A percentile compares a stretch with the other conserved stretches of the same genome.
Evolutionary conservation across 2,113 vertebrate species (phyloP).

Genomic region (Galemys pyrenaicus): DNA sequence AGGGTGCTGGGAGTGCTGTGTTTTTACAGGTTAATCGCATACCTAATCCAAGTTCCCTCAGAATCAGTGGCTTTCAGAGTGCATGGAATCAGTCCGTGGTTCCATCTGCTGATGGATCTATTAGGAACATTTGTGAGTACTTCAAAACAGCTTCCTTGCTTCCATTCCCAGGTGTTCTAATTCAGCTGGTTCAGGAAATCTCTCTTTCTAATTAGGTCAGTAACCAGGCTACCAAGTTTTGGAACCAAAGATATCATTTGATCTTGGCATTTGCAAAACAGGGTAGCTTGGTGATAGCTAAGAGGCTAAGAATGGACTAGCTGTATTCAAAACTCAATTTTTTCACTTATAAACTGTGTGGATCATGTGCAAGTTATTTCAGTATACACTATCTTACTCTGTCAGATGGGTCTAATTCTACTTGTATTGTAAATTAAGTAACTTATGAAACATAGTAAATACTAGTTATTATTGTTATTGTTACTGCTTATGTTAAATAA

Average conservation of each 20-base stretch:
- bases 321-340: not conserved
- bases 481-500: not conserved
- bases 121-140: not conserved
- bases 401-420: not conserved
- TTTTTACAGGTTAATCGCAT: not conserved
- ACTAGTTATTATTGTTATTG: not conserved
- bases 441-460: conserved; percentile 18
- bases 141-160: not conserved
- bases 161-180: not conserved
- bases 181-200: not conserved
- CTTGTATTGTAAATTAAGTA: not conserved
- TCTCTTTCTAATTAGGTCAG: conserved; percentile 2
- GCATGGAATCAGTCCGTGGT: not conserved
- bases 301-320: not conserved
- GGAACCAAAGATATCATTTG: not conserved
- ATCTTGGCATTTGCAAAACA: not conserved
- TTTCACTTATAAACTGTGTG: not conserved
- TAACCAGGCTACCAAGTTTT: not conserved
- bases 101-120: not conserved
- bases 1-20: not conserved
- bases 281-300: conserved; percentile 3
- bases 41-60: not conserved
- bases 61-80: not conserved
- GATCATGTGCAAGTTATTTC: not conserved
- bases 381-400: not conserved